Conservation (phyloP, 2,797 vertebrate genomes). For the Helarctos malayanus region DNA sequence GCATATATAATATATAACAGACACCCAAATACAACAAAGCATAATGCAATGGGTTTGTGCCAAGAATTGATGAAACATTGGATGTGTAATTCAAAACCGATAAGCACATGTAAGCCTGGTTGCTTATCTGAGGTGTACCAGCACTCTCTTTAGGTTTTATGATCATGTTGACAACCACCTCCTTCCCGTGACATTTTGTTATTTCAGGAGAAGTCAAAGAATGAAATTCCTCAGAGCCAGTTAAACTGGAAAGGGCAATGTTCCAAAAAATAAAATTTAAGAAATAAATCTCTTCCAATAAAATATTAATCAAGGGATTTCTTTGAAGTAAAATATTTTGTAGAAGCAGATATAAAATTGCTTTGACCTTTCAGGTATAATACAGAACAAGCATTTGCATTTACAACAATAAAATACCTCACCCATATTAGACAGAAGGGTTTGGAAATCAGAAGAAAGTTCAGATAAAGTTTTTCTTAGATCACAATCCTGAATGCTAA, state of each 20-base stretch:
- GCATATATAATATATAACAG: not conserved
- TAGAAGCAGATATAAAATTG: slow-evolving; percentile 61
- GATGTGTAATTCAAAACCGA: not conserved
- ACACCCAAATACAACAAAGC: not conserved
- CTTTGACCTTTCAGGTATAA: slow-evolving; percentile 51
- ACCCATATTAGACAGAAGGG: not conserved
- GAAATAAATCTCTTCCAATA: slow-evolving; percentile 60
- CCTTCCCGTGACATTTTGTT: not conserved
- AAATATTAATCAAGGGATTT: slow-evolving; percentile 71
- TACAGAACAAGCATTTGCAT: slow-evolving; percentile 37
- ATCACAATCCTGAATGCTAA: not conserved
- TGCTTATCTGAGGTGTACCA: not conserved
- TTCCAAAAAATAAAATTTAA: slow-evolving; percentile 67
- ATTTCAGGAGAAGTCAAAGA: not conserved
- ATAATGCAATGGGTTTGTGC: not conserved
- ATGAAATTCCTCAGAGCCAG: not conserved
- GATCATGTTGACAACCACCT: not conserved
- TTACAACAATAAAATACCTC: slow-evolving; percentile 54
- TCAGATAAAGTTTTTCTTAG: not conserved
- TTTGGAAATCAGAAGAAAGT: not conserved
- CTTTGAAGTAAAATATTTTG: slow-evolving; percentile 63
- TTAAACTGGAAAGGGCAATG: slow-evolving; percentile 55
- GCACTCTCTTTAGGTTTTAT: not conserved
- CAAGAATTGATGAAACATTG: not conserved
- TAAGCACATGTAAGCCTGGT: not conserved